phyloP scores from a whole-genome alignment of 2,888 invertebrate species.

The Aleiodes alternator region DNA sequence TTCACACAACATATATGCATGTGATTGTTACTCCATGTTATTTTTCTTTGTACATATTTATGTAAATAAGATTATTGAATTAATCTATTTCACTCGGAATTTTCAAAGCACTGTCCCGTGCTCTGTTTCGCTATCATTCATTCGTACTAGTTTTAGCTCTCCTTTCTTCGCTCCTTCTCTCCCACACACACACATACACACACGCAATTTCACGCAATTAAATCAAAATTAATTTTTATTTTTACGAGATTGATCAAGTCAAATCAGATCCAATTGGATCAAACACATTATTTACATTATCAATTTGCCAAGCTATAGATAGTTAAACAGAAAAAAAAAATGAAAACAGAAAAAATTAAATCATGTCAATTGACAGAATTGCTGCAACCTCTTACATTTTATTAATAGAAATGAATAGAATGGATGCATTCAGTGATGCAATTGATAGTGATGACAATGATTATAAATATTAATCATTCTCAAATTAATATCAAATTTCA shows the following conservation, averaged over 20 bases:
- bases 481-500: neutral
- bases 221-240: conserved; percentile 4
- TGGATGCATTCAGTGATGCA: conserved; percentile 7
- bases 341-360: neutral
- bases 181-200: too few species aligned
- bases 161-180: too few species aligned
- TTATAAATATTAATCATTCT: conserved; percentile 1
- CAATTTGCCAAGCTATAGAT: conserved; percentile 14
- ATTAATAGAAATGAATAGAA: conserved; percentile 17
- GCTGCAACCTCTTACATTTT: neutral
- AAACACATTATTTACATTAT: conserved; percentile 29
- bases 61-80: conserved; percentile 23
- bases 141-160: too few species aligned
- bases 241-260: neutral
- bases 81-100: neutral
- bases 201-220: neutral
- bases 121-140: neutral
- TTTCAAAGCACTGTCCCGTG: conserved; percentile 5
- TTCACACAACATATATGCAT: too few species aligned
- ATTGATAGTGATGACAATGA: conserved; percentile 7
- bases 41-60: conserved; percentile 16
- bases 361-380: neutral
- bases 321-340: neutral
- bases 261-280: neutral
- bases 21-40: neutral